Percentiles rank a stretch among this genome's conserved stretches.
phyloP scores from a whole-genome alignment of 2,888 invertebrate species.

The Drosophila mercatorum region DNA sequence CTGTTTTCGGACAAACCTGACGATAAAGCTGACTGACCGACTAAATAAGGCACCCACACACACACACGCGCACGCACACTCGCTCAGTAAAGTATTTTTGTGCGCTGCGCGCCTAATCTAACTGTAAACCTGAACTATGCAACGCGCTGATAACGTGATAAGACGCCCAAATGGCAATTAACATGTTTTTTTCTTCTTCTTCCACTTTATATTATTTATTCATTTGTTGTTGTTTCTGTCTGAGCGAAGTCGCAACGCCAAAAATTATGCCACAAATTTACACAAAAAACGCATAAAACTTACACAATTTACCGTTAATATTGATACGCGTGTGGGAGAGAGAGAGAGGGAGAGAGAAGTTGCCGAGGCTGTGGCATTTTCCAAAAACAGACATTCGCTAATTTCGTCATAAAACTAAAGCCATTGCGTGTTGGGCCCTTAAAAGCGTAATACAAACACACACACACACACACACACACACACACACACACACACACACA shows the following conservation, averaged over 20 bases:
- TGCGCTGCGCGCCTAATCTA: conserved; percentile 46
- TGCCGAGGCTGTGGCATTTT: conserved; percentile 47
- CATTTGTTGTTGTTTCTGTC: not conserved
- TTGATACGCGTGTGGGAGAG: conserved; percentile 10
- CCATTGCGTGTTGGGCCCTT: conserved; percentile 72
- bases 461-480: conserved; percentile 27
- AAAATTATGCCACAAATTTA: conserved; percentile 54
- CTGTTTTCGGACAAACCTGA: conserved; percentile 52
- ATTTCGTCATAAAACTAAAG: conserved; percentile 77
- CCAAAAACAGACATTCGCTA: conserved; percentile 54
- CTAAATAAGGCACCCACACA: conserved; percentile 9
- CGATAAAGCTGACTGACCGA: conserved; percentile 32
- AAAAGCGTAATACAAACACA: conserved; percentile 40
- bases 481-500: not conserved
- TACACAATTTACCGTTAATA: conserved; percentile 39
- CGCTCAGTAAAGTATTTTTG: conserved; percentile 1
- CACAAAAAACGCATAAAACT: conserved; percentile 39
- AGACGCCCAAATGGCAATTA: conserved; percentile 34
- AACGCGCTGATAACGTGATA: conserved; percentile 61
- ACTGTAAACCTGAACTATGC: conserved; percentile 63
- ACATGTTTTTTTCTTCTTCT: conserved; percentile 14
- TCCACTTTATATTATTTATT: not conserved
- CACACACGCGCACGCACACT: not conserved
- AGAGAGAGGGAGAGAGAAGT: conserved; percentile 8
- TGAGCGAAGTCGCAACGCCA: conserved; percentile 29